Evolutionary conservation across 2,888 invertebrate genomes (phyloP).

Genomic region (Drosophila nigricruria): DNA sequence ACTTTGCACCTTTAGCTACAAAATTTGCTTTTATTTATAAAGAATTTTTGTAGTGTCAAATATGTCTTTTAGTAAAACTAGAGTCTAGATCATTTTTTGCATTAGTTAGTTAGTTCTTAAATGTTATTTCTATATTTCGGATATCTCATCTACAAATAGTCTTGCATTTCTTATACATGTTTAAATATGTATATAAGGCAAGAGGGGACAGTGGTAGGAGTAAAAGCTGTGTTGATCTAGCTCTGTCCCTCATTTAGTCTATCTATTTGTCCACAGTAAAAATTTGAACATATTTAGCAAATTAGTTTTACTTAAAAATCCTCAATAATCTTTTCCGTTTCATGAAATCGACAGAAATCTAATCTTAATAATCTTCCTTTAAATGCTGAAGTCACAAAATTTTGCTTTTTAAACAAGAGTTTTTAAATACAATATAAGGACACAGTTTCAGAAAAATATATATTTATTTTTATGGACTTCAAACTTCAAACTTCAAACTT

Average conservation of each 20-base stretch:
- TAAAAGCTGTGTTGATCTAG: no score
- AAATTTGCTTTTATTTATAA: constrained; percentile 1
- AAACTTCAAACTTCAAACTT: not conserved
- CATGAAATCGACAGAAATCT: no score
- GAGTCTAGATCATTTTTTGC: not conserved
- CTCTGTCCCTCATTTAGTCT: no score
- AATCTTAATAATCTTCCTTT: no score
- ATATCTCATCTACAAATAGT: not conserved
- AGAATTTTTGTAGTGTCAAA: not conserved
- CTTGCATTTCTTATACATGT: not conserved
- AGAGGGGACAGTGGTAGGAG: no score
- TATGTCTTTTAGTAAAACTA: not conserved
- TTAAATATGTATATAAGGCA: no score
- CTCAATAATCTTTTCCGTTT: no score
- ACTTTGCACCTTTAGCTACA: constrained; percentile 51
- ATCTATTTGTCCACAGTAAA: no score
- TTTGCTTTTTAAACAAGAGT: not conserved
- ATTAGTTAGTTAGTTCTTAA: no score
- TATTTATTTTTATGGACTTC: constrained; percentile 4
- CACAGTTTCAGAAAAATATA: not conserved
- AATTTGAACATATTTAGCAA: no score
- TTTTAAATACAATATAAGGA: not conserved
- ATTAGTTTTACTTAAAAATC: no score
- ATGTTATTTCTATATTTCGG: not conserved
- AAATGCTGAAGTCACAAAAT: no score